Evolutionary conservation across 2,888 invertebrate species (phyloP), one percentile per base, ranked within the genome.

Genomic region (Elmis aenea): DNA sequence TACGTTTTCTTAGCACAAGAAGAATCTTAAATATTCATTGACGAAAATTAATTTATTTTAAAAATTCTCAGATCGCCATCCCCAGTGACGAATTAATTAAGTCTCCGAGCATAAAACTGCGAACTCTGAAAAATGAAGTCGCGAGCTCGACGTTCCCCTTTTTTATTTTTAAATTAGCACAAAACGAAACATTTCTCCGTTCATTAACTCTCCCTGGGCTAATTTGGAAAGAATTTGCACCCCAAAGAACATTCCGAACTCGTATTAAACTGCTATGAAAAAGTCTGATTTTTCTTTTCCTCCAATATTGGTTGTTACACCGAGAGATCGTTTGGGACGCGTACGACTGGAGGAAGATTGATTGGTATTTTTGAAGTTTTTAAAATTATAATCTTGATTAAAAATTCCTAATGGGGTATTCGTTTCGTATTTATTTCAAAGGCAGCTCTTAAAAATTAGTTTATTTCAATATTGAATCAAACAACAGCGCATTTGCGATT

Each of bases 111-210:
- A 58, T 57, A 56, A 59, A 59, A 57, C 58, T 57, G 61, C 55
- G 51, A 60, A 61, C 50, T 53, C 50, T 46, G 22, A 41, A 59
- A 64, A 63, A 64, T 64, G 58, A 63, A 64, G 62, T 62, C 61
- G 55, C 54, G 58, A 59, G 53, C 57, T 50, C 56, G 53, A 45
- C 52, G 48, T 46, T 56, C 58, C 58, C 60, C 56, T 52, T 58
- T 62, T 57, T 55, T 53, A 55, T 60, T 58, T 62, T 66, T 66
- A 67, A 67, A 67, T 67, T 66, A 66, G 66, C 61, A 65, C 64
- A 63, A 66, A 68, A 67, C 64, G 67, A 64, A 66, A 67, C 68
- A 66, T 68, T 68, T 67, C 67, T 64, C 57, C 62, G 59, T 67
- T 68, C 68, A 68, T 68, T 68, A 68, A 68, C 64, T 64, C 66